Conservation (phyloP, 35 echinoderm and acorn worm genomes). For the Apostichopus parvimensis region DNA sequence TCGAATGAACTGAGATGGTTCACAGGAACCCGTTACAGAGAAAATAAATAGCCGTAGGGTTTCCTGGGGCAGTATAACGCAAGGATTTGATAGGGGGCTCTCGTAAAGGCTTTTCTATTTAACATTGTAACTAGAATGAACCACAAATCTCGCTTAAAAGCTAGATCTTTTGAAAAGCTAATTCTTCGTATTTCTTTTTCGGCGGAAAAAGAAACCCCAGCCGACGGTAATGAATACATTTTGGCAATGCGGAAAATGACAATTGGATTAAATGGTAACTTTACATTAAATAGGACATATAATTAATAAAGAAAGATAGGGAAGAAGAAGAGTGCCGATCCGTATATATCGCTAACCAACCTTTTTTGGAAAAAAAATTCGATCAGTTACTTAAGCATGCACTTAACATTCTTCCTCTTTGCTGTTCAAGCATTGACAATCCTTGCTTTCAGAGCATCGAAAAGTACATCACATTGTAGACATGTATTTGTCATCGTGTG, state of each 20-base stretch:
- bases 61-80: conserved; percentile 8
- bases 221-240: conserved; percentile 14
- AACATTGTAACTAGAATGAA: neutral
- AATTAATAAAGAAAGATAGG: conserved; percentile 4
- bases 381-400: no score
- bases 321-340: neutral
- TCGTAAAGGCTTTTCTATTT: neutral
- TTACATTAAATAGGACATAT: conserved; percentile 25
- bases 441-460: no score
- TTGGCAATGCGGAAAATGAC: neutral
- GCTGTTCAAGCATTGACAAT: no score
- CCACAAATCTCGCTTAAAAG: conserved; percentile 33
- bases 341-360: no score
- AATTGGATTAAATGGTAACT: conserved; percentile 27
- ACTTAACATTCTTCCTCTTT: no score
- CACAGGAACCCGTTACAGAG: conserved; percentile 8
- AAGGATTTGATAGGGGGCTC: conserved; percentile 15
- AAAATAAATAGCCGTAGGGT: conserved; percentile 46
- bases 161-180: conserved; percentile 4
- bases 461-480: no score
- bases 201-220: neutral
- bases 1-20: conserved; percentile 20
- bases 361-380: no score
- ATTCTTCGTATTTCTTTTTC: conserved; percentile 5
- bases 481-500: no score